These are phyloP conservation scores for Drosophila tani DNA, from an alignment of 1,140 invertebrate genomes.

Conservation along the genomic window DNA sequence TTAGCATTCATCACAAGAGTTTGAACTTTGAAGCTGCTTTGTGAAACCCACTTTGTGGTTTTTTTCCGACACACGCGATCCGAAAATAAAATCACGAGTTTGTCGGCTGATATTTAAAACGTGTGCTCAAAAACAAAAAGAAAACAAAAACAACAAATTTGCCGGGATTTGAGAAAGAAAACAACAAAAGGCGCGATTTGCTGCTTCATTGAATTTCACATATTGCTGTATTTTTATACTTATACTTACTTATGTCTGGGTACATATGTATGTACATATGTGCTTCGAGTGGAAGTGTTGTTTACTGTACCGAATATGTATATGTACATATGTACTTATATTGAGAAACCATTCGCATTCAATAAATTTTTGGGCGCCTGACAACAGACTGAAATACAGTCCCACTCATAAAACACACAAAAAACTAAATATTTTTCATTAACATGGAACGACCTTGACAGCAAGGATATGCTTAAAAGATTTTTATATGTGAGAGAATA, in stretches of 20 bases:
- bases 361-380: slow-evolving; percentile 16
- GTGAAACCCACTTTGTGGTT: slow-evolving; percentile 3
- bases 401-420: background rate
- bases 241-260: background rate
- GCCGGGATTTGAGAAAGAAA: slow-evolving; percentile 13
- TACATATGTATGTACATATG: slow-evolving; percentile 4
- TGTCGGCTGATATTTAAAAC: slow-evolving; percentile 62
- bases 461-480: background rate
- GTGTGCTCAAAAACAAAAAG: slow-evolving; percentile 30
- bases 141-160: slow-evolving; percentile 21
- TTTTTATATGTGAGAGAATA: background rate
- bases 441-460: background rate
- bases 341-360: slow-evolving; percentile 24
- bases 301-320: background rate
- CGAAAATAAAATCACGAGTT: slow-evolving; percentile 49
- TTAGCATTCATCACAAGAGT: slow-evolving; percentile 12
- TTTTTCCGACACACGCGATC: slow-evolving; percentile 33
- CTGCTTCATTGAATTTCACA: slow-evolving; percentile 28
- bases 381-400: slow-evolving; percentile 12
- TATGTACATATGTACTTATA: background rate
- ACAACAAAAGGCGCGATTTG: slow-evolving; percentile 14
- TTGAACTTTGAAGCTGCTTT: slow-evolving; percentile 16
- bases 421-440: background rate
- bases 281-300: background rate
- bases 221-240: background rate